A percentile compares a stretch with the other conserved stretches of the same genome.
phyloP scores from a whole-genome alignment of 1,140 invertebrate genomes.

The Bombus pyrosoma region DNA sequence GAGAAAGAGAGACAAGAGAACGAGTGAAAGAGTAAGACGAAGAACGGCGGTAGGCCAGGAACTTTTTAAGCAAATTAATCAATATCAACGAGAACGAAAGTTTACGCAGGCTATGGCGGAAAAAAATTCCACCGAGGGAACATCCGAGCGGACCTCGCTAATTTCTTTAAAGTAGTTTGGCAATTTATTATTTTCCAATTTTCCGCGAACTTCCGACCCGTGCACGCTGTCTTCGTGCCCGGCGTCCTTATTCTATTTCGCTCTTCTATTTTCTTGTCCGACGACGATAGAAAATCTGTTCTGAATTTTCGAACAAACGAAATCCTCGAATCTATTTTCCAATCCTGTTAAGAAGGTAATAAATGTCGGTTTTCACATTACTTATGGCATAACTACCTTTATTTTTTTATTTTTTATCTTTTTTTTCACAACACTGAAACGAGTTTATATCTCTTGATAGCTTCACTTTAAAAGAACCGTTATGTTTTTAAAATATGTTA shows the following conservation, averaged over 20 bases:
- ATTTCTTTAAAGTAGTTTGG: conserved; percentile 79
- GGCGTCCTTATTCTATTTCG: conserved; percentile 53
- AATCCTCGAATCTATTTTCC: neutral
- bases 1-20: conserved; percentile 1
- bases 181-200: conserved; percentile 79
- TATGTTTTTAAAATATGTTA: too few relatives aligned
- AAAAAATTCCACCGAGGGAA: conserved; percentile 62
- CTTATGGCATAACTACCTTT: neutral
- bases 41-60: conserved; percentile 53
- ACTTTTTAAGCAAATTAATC: conserved; percentile 78
- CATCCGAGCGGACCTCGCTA: conserved; percentile 70
- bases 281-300: conserved; percentile 29
- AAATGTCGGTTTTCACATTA: neutral
- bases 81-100: conserved; percentile 71
- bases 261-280: conserved; percentile 52
- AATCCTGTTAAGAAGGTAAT: neutral
- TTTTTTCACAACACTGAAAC: too few relatives aligned
- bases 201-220: conserved; percentile 61
- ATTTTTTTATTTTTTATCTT: neutral
- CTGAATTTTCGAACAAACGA: neutral
- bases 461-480: too few relatives aligned
- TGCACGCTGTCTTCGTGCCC: conserved; percentile 42
- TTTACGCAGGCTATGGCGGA: conserved; percentile 58
- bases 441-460: too few relatives aligned
- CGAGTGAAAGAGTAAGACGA: conserved; percentile 21